These are phyloP conservation scores for Zaprionus lachaisei DNA, from an alignment of 1,140 invertebrate genomes.

Conservation along the genomic window DNA sequence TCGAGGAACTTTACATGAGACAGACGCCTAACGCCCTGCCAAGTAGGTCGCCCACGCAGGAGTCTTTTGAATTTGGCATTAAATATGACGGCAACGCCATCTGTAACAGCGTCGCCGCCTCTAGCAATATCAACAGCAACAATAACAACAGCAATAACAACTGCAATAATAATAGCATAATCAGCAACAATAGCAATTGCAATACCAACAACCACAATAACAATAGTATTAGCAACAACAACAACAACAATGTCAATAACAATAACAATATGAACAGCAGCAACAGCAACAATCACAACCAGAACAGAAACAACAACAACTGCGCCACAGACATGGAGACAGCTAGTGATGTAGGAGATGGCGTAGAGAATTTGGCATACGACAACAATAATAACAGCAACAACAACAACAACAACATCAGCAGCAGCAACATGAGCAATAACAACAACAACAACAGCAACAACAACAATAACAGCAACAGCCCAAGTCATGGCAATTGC, in stretches of 20 bases:
- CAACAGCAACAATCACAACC: constrained; percentile 21
- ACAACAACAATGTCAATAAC: constrained; percentile 18
- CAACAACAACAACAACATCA: constrained; percentile 17
- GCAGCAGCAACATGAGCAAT: constrained; percentile 35
- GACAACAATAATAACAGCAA: constrained; percentile 35
- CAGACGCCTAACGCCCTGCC: constrained; percentile 49
- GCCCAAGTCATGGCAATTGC: constrained; percentile 62
- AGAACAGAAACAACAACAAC: constrained; percentile 19
- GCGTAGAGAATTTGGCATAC: constrained; percentile 61
- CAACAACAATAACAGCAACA: constrained; percentile 18
- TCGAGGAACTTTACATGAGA: constrained; percentile 65
- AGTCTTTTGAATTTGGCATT: constrained; percentile 64
- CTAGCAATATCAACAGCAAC: constrained; percentile 22
- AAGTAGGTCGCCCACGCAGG: constrained; percentile 56
- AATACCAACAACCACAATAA: constrained; percentile 23
- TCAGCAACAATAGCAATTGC: constrained; percentile 4
- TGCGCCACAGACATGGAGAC: constrained; percentile 34
- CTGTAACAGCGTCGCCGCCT: constrained; percentile 22
- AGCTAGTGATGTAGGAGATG: constrained; percentile 47
- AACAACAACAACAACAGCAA: constrained; percentile 27
- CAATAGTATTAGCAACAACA: constrained; percentile 24
- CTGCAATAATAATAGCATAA: constrained; percentile 27
- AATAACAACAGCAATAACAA: constrained; percentile 32
- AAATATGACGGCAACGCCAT: constrained; percentile 39
- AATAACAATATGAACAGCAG: constrained; percentile 19